These are phyloP conservation scores for Prunella strophiata DNA, from an alignment of 2,797 vertebrate genomes.

Conservation along the genomic window DNA sequence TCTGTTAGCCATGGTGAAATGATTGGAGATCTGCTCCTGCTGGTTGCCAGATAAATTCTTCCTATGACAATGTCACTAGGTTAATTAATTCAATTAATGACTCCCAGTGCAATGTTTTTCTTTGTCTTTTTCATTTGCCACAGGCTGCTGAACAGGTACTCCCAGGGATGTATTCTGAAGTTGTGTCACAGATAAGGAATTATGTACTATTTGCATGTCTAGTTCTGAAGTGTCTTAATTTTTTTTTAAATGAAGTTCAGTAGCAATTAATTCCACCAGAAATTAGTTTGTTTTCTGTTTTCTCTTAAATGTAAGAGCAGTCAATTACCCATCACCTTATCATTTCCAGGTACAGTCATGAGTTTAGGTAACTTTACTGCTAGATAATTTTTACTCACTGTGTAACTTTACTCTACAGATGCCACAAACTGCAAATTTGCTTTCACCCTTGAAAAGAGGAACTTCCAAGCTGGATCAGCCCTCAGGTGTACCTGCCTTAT, in stretches of 20 bases:
- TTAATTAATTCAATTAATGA: conserved; percentile 82
- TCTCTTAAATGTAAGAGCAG: background rate
- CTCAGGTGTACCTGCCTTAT: background rate
- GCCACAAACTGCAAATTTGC: background rate
- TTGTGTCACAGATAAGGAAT: conserved; percentile 25
- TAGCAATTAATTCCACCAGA: background rate
- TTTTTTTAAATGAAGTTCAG: background rate
- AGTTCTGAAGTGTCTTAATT: background rate
- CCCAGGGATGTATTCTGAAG: background rate
- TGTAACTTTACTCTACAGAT: background rate
- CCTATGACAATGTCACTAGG: conserved; percentile 75
- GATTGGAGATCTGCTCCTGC: conserved; percentile 66
- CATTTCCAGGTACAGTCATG: background rate
- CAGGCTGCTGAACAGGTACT: conserved; percentile 71
- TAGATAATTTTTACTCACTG: background rate
- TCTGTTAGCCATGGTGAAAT: conserved; percentile 48
- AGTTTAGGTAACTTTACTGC: background rate
- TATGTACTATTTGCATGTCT: background rate
- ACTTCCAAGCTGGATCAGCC: background rate
- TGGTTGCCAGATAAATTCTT: conserved; percentile 72
- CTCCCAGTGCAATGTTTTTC: conserved; percentile 65
- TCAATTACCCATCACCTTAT: background rate
- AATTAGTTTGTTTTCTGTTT: background rate
- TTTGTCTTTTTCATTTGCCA: conserved; percentile 69
- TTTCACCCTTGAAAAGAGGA: background rate